phyloP scores from a whole-genome alignment of 2,888 invertebrate genomes.

The Diachrysia chrysitis region DNA sequence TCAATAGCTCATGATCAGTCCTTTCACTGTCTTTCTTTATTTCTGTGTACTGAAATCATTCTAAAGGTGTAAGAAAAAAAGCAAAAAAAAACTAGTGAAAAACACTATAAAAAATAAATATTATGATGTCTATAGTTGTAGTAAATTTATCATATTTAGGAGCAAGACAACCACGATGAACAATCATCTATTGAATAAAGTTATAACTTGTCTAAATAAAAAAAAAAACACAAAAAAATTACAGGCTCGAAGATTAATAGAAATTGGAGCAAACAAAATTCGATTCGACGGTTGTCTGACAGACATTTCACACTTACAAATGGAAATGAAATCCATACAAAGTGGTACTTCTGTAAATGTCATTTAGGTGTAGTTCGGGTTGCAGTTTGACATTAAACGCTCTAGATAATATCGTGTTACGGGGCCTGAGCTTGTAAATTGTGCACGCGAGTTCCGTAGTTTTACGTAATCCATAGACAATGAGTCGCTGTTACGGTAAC shows the following conservation, averaged over 20 bases:
- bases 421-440: conserved; percentile 55
- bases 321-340: not conserved
- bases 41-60: no score
- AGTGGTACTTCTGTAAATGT: conserved; percentile 22
- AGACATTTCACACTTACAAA: not conserved
- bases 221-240: no score
- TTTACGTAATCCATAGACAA: conserved; percentile 51
- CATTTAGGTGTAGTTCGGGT: conserved; percentile 7
- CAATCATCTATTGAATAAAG: no score
- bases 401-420: conserved; percentile 55
- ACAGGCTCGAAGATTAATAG: not conserved
- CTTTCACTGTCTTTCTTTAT: no score
- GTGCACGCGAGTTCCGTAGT: conserved; percentile 54
- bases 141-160: no score
- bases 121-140: no score
- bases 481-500: conserved; percentile 36
- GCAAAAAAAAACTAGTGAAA: no score
- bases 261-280: not conserved
- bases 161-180: no score
- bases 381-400: conserved; percentile 51
- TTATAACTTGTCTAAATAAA: no score
- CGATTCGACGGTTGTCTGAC: not conserved
- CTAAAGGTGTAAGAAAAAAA: no score
- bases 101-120: no score
- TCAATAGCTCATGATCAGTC: not conserved